Base-by-base conservation (phyloP, 1,140 invertebrate species). In the Lanistes nyassanus region DNA sequence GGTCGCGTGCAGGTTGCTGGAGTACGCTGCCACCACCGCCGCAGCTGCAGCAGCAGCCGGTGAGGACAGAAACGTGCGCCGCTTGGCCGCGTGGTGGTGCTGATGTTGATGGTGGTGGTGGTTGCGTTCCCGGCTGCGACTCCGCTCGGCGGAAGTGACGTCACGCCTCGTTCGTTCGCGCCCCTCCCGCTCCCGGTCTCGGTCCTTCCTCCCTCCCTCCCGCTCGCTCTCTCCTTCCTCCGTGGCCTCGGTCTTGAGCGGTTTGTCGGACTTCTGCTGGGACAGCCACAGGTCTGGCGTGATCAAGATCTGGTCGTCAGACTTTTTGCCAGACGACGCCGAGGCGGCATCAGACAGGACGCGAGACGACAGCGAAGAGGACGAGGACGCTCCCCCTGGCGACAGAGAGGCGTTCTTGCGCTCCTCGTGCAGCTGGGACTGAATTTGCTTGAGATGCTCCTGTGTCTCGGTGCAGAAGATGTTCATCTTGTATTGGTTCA, bases 401-500 rank as follows among this genome's bases (percentile, higher is more conserved):
- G 71, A 51, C 39, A 37, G 53, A 1, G 58, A 53, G 21, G 60
- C 74, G 58, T 76, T 76, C 53, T 80, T 69, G 64, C 76, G 66
- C 55, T 80, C 84, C 2, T 81, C 91, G 87, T 9, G 90, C 84
- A 89, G 87, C 69, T 87, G 90, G 36, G 90, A 89, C 55, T 82
- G 75, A 60, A 90, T 82, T 60, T 89, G 92, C 85, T 95, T 94
- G 56, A 96, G 91, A 87, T 96, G 95, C 2, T 95, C 94, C 87
- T 95, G 93, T 4, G 95, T 96, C 88, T 97, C 95, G 37, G 94
- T 93, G 89, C 95, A 97, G 88, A 97, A 97, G 78, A 97, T 96
- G 85, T 96, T 95, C 95, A 97, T 97, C 90, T 97, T 97, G 90
- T 97, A 97, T 88, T 97, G 95, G 86, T 97, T 97, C 62, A 97